Percentiles rank a stretch among this genome's conserved stretches.
phyloP scores from a whole-genome alignment of 2,888 invertebrate genomes.

The Proisotoma minuta region DNA sequence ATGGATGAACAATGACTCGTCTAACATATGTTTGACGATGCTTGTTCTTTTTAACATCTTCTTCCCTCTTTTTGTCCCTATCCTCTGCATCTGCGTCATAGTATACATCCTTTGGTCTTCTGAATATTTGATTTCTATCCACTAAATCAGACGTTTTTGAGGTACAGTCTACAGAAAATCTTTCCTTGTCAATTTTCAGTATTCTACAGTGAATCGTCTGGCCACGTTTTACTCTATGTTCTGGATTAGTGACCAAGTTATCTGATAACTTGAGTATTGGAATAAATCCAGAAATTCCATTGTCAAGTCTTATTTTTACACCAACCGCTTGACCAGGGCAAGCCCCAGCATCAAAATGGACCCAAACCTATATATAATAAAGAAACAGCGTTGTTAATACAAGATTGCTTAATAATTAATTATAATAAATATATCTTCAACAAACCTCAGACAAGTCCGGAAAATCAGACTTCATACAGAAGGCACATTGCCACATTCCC shows the following conservation, averaged over 20 bases:
- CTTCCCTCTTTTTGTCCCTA: constrained; percentile 70
- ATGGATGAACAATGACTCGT: constrained; percentile 93
- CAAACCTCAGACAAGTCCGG: constrained; percentile 80
- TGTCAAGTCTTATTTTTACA: constrained; percentile 81
- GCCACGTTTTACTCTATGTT: constrained; percentile 79
- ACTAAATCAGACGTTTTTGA: constrained; percentile 86
- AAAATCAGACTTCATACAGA: constrained; percentile 92
- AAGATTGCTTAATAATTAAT: not conserved
- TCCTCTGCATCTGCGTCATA: constrained; percentile 85
- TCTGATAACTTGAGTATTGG: constrained; percentile 87
- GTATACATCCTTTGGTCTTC: constrained; percentile 80
- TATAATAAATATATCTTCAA: not conserved
- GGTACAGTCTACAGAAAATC: constrained; percentile 89
- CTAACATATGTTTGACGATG: constrained; percentile 75
- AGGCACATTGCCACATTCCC: constrained; percentile 95
- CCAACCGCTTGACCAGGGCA: constrained; percentile 96
- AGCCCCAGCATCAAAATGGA: constrained; percentile 91
- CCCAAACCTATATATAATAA: constrained; percentile 68
- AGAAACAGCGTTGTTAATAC: constrained; percentile 1
- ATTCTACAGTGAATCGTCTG: constrained; percentile 83
- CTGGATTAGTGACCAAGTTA: constrained; percentile 85
- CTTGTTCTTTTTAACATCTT: constrained; percentile 75
- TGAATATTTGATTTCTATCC: constrained; percentile 87
- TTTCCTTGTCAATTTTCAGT: constrained; percentile 91
- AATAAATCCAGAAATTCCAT: constrained; percentile 86